These are phyloP conservation scores for Agonum fuliginosum DNA, from an alignment of 2,888 invertebrate species.

Conservation along the genomic window DNA sequence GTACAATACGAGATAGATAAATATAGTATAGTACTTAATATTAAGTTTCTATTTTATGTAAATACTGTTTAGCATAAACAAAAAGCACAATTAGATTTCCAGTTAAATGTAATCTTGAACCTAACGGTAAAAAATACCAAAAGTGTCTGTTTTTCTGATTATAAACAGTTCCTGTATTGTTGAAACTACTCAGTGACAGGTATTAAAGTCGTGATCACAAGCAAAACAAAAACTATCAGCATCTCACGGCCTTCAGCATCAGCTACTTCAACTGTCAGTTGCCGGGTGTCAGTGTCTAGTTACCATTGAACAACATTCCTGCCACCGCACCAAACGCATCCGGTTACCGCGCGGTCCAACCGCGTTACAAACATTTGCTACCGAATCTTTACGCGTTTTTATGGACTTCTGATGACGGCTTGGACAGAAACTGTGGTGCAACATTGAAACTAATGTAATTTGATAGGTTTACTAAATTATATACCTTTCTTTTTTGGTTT, in stretches of 20 bases:
- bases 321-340: constrained; percentile 42
- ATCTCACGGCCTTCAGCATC: constrained; percentile 31
- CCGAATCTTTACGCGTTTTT: constrained; percentile 34
- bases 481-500: constrained; percentile 24
- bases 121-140: constrained; percentile 27
- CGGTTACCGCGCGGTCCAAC: constrained; percentile 13
- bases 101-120: neutral
- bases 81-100: no score
- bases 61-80: no score
- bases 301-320: constrained; percentile 48
- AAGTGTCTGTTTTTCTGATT: constrained; percentile 30
- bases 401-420: constrained; percentile 11
- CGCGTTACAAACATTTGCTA: constrained; percentile 16
- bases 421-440: constrained; percentile 10
- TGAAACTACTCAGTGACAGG: constrained; percentile 25
- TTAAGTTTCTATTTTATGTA: no score
- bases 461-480: constrained; percentile 8
- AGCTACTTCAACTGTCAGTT: constrained; percentile 24
- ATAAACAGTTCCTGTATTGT: constrained; percentile 19
- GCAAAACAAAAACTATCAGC: constrained; percentile 34
- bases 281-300: constrained; percentile 25
- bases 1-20: no score
- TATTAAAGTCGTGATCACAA: constrained; percentile 25
- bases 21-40: no score
- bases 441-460: constrained; percentile 10